Evolutionary conservation across 2,888 invertebrate species (phyloP).

Genomic region (Troilus luridus): DNA sequence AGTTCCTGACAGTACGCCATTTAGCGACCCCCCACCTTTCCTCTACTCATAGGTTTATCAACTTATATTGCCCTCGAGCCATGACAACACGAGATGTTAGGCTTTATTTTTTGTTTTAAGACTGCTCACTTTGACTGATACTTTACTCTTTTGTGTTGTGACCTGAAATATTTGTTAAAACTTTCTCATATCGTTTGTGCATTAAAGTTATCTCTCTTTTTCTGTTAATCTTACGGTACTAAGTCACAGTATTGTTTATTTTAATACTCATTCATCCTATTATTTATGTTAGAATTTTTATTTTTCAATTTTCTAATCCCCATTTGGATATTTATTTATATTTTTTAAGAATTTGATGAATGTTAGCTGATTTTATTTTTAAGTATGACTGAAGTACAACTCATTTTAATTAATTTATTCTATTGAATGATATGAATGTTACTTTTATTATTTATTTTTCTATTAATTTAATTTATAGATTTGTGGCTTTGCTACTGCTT

Average conservation of each 20-base stretch:
- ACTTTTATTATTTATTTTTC: not conserved
- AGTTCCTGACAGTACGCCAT: conserved; percentile 54
- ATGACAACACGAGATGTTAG: conserved; percentile 56
- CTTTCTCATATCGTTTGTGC: not conserved
- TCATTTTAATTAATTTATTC: not conserved
- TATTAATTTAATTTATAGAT: not conserved
- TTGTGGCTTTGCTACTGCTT: not conserved
- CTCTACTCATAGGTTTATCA: conserved; percentile 48
- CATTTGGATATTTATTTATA: conserved; percentile 12
- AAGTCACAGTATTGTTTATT: conserved; percentile 12
- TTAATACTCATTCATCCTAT: conserved; percentile 26
- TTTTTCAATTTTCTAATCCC: not conserved
- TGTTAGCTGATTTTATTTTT: conserved; percentile 23
- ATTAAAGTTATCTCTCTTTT: not conserved
- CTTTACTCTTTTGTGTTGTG: conserved; percentile 11
- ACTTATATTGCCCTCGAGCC: conserved; percentile 33
- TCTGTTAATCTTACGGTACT: not conserved
- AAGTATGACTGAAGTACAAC: conserved; percentile 2
- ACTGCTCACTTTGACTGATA: conserved; percentile 55
- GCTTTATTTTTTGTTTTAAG: conserved; percentile 53
- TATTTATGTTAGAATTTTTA: not conserved
- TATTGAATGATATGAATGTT: not conserved
- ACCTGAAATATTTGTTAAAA: conserved; percentile 31
- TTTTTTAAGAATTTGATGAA: conserved; percentile 4
- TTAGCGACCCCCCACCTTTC: conserved; percentile 27